Evolutionary conservation across 2,797 vertebrate species (phyloP), one percentile per base, ranked within the genome.

Genomic region (Catharus ustulatus): DNA sequence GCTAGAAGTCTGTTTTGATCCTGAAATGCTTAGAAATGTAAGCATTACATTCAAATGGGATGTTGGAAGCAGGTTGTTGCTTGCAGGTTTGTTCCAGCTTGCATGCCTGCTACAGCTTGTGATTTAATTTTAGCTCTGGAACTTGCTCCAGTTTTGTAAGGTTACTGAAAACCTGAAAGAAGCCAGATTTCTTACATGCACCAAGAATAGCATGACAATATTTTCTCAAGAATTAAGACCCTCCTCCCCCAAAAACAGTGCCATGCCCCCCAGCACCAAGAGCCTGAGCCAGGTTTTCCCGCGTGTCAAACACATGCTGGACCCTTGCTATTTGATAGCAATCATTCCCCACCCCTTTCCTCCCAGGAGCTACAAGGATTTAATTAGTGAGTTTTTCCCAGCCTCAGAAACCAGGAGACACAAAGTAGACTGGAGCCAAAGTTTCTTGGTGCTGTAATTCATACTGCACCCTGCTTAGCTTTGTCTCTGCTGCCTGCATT

Each of bases 81-180:
- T 94, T 95, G 94, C 93, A 94, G 51, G 74, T 73, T 94, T 92
- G 82, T 96, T 84, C 77, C 83, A 94, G 71, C 85, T 64, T 67
- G 71, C 40, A 80, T 94, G 46, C 91, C 54, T 95, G 95, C 89
- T 94, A 16, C 77, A 90, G 85, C 95, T 94, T 96, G 95, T 90
- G 86, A 38, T 94, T 92, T 96, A 92, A 95, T 94, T 93, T 96
- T 90, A 95, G 93, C 68, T 89, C 83, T 80, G 74, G 67, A 93
- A 72, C 77, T 94, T 90, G 55, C 59, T 93, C 42, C 32, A 30
- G 34, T 85, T 84, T 76, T 88, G 59, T 49, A 51, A 79, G 64
- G 72, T 90, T 89, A 66, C 52, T 61, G 67, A 86, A 93, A 86
- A 62, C 42, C 51, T 74, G 83, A 59, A 64, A 73, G 79, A 73